Base-by-base conservation (phyloP, 1,140 invertebrate species). In the Caenorhabditis tropicalis region DNA sequence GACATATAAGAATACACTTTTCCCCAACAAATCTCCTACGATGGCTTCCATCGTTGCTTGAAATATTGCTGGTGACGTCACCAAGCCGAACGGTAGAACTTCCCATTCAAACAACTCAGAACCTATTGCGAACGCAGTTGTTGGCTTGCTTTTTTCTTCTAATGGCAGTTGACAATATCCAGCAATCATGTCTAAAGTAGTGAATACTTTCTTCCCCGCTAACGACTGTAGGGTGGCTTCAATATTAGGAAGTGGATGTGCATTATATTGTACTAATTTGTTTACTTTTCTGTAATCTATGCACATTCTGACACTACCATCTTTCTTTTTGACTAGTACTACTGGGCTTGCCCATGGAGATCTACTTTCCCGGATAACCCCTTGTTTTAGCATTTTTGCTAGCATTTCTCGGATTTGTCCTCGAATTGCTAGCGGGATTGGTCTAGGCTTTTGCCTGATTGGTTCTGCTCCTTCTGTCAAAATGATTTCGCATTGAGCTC, bases 211-310 rank as follows among this genome's bases (percentile, higher is more conserved):
- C 15, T 88, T 88, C 4, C 91, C 92, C 0, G 85, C n/a, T 1
- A 93, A 84, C 6, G 80, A 82, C 39, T 91, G 86, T 6, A 94
- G 82, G 9, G 87, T 88, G 29, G 93, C 92, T n/a, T 93, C 91
- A 27, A 93, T 92, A 4, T 89, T 43, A 0, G 92, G 93, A 1
- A 94, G 80, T 88, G 93, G 93, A 87, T 92, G 94, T 27, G 84
- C 88, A 87, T 94, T 93, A 70, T 88, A 82, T 0, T 90, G 88
- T 0, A 91, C 93, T 0, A 84, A 88, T 82, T 33, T 19, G 87
- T 93, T 93, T 19, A 93, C 79, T 29, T 84, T 79, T 33, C 92
- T 56, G 84, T 91, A 94, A 88, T 94, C 92, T 0, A 93, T 85
- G 84, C 91, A 92, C 83, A 93, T 84, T 85, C 92, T 87, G 21